Conservation (phyloP, 2,797 vertebrate genomes). For the Lithobates sylvaticus region DNA sequence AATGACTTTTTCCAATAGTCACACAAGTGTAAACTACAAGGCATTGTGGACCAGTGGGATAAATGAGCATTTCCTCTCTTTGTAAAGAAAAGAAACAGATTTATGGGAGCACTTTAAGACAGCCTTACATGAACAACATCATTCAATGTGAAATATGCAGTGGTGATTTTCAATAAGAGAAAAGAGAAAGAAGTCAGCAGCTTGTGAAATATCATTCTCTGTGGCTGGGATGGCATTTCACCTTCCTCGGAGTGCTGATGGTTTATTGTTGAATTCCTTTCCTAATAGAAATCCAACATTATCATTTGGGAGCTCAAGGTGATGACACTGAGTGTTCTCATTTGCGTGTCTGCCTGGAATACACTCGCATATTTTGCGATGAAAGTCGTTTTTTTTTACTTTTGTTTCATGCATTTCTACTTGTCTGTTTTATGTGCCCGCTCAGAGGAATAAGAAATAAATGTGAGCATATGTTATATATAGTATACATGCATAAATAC, state of each 20-base stretch:
- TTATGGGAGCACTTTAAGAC: slow-evolving; percentile 18
- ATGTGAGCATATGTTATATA: not conserved
- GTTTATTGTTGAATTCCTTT: no score
- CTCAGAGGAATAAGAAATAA: not conserved
- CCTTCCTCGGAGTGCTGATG: not conserved
- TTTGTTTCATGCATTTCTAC: not conserved
- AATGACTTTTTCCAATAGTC: not conserved
- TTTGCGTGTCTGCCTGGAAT: slow-evolving; percentile 7
- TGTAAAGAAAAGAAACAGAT: slow-evolving; percentile 11
- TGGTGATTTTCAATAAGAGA: not conserved
- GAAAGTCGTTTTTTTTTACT: not conserved
- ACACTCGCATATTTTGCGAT: not conserved
- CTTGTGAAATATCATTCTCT: not conserved
- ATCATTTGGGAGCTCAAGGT: not conserved
- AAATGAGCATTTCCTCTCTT: not conserved
- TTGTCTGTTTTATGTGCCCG: not conserved
- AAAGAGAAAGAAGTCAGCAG: not conserved
- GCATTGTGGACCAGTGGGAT: not conserved
- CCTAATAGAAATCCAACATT: no score
- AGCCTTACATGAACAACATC: not conserved
- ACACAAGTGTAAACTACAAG: not conserved
- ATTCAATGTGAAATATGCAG: slow-evolving; percentile 6
- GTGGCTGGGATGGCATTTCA: not conserved
- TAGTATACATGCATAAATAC: not conserved
- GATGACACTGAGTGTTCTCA: slow-evolving; percentile 1